Evolutionary conservation across 2,888 invertebrate species (phyloP), one percentile per base, ranked within the genome.

Genomic region (Antitype chi): DNA sequence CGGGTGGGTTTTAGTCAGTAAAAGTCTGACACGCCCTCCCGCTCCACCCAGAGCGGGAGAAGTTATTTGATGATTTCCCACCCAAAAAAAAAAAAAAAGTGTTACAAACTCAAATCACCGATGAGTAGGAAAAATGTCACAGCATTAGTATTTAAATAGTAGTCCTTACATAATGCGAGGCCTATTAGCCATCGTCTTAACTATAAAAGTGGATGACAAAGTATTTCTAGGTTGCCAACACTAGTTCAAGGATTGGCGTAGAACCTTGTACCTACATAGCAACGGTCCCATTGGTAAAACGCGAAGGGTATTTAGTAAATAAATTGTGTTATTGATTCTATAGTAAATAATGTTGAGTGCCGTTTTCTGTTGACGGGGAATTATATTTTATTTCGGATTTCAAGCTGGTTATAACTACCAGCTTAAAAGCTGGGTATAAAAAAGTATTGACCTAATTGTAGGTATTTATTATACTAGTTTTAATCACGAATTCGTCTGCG

Each of bases 181-280:
- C 38, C 6, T 6, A 43, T 43, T 0, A 6, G 4, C 6, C 32
- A 3, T 3, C 2, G 23, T 3, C 23, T 1, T 57, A 9, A 28
- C 28, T n/a, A n/a, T 68, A 81, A 52, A 69, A 55, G 66, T 75
- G 64, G 52, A 13, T 60, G 9, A n/a, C 32, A 38, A 74, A 74
- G 52, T 69, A 72, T 70, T 72, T 72, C 84, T 83, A 86, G 84
- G 71, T 83, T 52, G n/a, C 49, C 13, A 20, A 47, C 17, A 57
- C 23, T 82, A 78, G 84, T 74, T 86, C 86, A 86, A 74, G 83
- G 84, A 59, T 62, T 11, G 5, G 28, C 15, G n/a, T 32, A 2
- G 20, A 74, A 70, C 71, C 86, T 83, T 78, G 71, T 69, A 59
- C 49, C 72, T 67, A 43, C 38, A 57, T 47, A 38, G 11, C 60